Evolutionary conservation across 1,140 invertebrate genomes (phyloP).

Genomic region (Aphaenogaster ashmeadi): DNA sequence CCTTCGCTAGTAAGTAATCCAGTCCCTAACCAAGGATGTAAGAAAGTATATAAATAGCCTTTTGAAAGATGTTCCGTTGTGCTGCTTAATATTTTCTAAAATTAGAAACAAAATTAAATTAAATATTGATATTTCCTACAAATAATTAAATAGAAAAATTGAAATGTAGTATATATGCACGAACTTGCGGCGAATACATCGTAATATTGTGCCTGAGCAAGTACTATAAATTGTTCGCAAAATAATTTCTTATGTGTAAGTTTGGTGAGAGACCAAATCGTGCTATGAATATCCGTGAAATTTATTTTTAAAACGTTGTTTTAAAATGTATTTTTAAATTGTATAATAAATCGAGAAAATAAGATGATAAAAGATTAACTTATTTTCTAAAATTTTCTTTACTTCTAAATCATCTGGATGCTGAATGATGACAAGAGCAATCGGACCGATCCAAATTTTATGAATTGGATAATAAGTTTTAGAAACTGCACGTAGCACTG

Average conservation of each 20-base stretch:
- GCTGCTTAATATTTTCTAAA: constrained; percentile 78
- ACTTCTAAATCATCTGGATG: constrained; percentile 26
- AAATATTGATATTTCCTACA: not conserved
- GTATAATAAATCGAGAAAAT: no score
- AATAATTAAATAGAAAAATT: not conserved
- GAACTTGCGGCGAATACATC: not conserved
- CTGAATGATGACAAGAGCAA: not conserved
- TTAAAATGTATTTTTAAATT: no score
- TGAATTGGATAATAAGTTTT: constrained; percentile 6
- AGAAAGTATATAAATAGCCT: constrained; percentile 73
- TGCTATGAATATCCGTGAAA: not conserved
- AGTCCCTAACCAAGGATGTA: not conserved
- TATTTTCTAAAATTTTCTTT: not conserved
- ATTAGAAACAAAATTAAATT: constrained; percentile 32
- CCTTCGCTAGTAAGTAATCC: constrained; percentile 13
- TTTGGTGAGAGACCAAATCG: not conserved
- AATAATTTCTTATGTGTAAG: not conserved
- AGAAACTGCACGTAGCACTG: not conserved
- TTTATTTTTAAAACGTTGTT: not conserved
- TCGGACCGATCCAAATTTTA: not conserved
- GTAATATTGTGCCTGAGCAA: not conserved
- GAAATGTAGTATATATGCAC: not conserved
- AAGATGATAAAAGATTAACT: not conserved
- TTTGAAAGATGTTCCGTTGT: constrained; percentile 89
- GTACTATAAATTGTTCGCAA: not conserved